phyloP scores from a whole-genome alignment of 2,113 vertebrate species.

The Esox niger region DNA sequence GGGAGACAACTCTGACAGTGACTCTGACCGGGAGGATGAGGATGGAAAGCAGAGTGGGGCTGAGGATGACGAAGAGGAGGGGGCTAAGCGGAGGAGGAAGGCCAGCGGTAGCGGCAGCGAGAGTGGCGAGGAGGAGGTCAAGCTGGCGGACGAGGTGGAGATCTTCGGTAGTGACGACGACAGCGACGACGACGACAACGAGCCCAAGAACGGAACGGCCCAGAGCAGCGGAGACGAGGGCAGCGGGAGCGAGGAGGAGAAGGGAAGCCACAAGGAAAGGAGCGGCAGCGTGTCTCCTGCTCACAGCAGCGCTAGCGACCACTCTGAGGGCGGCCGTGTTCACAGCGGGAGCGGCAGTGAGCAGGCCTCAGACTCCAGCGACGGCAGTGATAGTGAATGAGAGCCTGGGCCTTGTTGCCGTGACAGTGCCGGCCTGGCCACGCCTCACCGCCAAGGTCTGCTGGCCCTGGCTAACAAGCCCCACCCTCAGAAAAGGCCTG shows the following conservation, averaged over 20 bases:
- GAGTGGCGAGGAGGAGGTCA: conserved; percentile 73
- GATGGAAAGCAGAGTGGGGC: conserved; percentile 52
- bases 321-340: conserved; percentile 71
- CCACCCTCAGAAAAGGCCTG: not conserved
- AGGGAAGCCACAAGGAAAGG: conserved; percentile 33
- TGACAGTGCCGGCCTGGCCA: not conserved
- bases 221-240: conserved; percentile 64
- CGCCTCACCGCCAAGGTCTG: conserved; percentile 13
- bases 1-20: conserved; percentile 74
- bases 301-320: conserved; percentile 79
- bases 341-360: conserved; percentile 78
- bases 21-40: conserved; percentile 73
- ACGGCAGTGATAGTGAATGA: conserved; percentile 84
- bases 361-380: conserved; percentile 79
- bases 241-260: conserved; percentile 63
- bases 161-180: conserved; percentile 90
- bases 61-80: conserved; percentile 51
- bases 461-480: not conserved
- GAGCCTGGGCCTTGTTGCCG: not conserved
- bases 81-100: conserved; percentile 58
- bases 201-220: conserved; percentile 52
- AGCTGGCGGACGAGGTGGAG: conserved; percentile 87
- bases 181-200: conserved; percentile 76
- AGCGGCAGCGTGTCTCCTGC: conserved; percentile 77
- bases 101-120: conserved; percentile 77